A percentile compares a stretch with the other conserved stretches of the same genome.
Conservation (phyloP, 2,888 invertebrate genomes). For the Ochropacha duplaris region DNA sequence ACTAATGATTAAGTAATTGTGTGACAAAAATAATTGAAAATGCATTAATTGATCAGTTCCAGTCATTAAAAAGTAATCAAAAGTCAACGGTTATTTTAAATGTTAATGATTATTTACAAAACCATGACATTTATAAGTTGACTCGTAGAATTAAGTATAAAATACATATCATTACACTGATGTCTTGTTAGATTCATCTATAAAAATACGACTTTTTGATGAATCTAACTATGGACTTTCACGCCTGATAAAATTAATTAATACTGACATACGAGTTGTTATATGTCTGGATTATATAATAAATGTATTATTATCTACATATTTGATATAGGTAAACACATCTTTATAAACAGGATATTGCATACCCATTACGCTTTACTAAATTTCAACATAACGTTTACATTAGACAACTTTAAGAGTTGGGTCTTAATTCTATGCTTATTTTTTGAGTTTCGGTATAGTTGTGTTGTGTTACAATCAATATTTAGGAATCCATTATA, state of each 20-base stretch:
- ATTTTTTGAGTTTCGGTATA: no score
- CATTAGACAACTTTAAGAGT: no score
- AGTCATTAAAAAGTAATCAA: neutral
- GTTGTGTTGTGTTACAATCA: no score
- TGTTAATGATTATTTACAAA: neutral
- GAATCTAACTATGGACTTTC: neutral
- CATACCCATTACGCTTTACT: no score
- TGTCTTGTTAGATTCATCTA: neutral
- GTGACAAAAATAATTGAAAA: neutral
- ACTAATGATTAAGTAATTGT: neutral
- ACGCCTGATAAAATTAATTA: neutral
- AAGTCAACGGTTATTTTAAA: neutral
- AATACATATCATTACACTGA: neutral
- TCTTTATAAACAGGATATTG: no score
- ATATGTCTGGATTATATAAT: neutral
- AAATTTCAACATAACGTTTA: no score
- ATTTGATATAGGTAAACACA: no score
- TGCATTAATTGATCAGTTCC: neutral
- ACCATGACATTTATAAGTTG: neutral
- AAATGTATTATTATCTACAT: no score
- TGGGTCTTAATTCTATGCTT: no score
- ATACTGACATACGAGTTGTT: neutral
- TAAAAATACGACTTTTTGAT: neutral
- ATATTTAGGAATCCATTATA: no score
- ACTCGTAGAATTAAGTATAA: neutral